phyloP scores from a whole-genome alignment of 2,113 vertebrate genomes.

The Eidolon helvum region DNA sequence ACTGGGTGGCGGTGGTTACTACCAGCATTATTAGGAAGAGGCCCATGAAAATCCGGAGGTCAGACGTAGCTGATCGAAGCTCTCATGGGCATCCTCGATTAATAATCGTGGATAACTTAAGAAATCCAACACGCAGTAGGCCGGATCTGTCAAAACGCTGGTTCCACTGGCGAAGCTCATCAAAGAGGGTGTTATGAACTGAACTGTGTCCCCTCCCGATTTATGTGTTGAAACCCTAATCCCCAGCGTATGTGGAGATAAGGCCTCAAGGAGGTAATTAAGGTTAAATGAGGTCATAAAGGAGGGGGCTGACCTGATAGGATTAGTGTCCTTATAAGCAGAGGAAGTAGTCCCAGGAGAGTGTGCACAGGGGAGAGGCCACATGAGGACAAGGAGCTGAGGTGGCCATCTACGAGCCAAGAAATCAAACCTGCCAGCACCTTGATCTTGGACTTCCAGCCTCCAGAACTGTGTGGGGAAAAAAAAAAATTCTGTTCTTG shows the following conservation, averaged over 20 bases:
- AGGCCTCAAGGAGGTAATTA: neutral
- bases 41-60: fast-evolving
- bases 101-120: fast-evolving
- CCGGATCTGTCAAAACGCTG: neutral
- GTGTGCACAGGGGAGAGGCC: neutral
- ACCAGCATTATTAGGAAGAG: neutral
- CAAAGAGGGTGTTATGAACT: neutral
- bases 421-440: neutral
- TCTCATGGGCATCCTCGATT: neutral
- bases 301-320: too few species aligned
- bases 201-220: neutral
- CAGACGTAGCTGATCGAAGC: fast-evolving
- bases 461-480: neutral
- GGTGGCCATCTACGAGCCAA: neutral
- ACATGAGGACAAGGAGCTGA: fast-evolving
- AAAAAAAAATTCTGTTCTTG: neutral
- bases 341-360: neutral
- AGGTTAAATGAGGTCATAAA: neutral
- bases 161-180: neutral
- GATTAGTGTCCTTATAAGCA: neutral
- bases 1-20: fast-evolving
- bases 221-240: neutral
- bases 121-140: neutral
- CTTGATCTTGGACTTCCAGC: neutral
- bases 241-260: neutral